Conservation (phyloP, 1,140 invertebrate species). For the Sarcophaga peregrina region DNA sequence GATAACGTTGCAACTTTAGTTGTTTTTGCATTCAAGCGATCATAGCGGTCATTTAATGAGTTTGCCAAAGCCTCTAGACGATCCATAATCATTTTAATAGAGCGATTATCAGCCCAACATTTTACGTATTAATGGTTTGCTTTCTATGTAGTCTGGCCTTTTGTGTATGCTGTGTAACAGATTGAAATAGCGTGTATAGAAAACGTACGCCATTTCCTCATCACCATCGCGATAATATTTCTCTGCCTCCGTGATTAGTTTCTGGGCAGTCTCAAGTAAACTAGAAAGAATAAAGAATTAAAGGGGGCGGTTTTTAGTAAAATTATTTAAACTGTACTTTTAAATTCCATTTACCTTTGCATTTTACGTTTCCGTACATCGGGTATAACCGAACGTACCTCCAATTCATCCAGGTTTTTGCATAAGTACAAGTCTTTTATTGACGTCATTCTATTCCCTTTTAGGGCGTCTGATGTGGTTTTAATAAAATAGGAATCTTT, state of each 20-base stretch:
- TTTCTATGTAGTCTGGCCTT: conserved; percentile 69
- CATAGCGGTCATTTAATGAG: conserved; percentile 71
- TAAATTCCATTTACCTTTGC: conserved; percentile 66
- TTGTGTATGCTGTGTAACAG: conserved; percentile 70
- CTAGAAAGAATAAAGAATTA: conserved; percentile 43
- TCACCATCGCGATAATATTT: conserved; percentile 70
- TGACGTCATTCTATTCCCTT: conserved; percentile 59
- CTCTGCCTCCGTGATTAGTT: conserved; percentile 72
- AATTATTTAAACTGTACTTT: conserved; percentile 36
- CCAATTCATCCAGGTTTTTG: conserved; percentile 69
- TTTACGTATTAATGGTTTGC: conserved; percentile 71
- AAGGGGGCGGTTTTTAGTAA: background rate
- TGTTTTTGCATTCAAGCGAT: conserved; percentile 66
- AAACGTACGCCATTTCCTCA: conserved; percentile 77
- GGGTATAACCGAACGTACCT: conserved; percentile 68
- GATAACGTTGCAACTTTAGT: conserved; percentile 56
- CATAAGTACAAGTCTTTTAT: conserved; percentile 69
- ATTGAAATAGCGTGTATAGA: conserved; percentile 77
- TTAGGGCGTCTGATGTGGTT: background rate
- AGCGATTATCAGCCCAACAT: conserved; percentile 69
- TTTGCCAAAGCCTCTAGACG: conserved; percentile 69
- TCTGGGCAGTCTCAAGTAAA: conserved; percentile 70
- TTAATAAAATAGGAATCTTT: background rate
- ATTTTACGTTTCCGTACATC: conserved; percentile 68
- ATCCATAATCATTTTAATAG: conserved; percentile 69